Conservation (phyloP, 2,797 vertebrate species). For the Darevskia nairensis region DNA sequence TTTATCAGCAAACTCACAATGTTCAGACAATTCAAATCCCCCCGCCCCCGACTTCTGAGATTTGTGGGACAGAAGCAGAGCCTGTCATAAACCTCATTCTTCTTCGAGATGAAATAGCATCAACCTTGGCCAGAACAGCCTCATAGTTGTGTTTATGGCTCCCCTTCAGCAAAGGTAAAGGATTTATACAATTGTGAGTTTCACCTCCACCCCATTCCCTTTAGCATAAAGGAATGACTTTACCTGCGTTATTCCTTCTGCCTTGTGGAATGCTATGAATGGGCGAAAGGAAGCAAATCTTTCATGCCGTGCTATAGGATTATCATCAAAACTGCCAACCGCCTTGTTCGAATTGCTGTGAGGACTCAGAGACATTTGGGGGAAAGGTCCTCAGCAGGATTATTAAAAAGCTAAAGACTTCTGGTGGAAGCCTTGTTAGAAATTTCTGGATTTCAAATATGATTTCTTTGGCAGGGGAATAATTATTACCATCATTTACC, state of each 20-base stretch:
- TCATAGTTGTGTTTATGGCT: neutral
- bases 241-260: neutral
- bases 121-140: neutral
- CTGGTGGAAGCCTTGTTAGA: neutral
- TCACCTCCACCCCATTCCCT: neutral
- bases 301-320: neutral
- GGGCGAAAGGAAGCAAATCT: neutral
- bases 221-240: neutral
- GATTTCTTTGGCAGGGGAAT: no score
- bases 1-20: neutral
- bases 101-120: neutral
- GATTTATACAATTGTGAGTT: neutral
- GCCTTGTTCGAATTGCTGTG: neutral
- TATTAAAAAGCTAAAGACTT: neutral
- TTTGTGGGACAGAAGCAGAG: neutral
- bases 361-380: neutral
- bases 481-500: no score
- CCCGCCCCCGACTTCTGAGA: neutral
- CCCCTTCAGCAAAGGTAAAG: neutral
- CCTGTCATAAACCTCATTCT: neutral
- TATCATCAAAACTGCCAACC: neutral
- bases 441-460: no score
- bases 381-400: neutral
- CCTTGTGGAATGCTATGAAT: neutral
- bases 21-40: neutral